Base-by-base conservation (phyloP, 2,113 vertebrate genomes). In the Oostethus manadensis region DNA sequence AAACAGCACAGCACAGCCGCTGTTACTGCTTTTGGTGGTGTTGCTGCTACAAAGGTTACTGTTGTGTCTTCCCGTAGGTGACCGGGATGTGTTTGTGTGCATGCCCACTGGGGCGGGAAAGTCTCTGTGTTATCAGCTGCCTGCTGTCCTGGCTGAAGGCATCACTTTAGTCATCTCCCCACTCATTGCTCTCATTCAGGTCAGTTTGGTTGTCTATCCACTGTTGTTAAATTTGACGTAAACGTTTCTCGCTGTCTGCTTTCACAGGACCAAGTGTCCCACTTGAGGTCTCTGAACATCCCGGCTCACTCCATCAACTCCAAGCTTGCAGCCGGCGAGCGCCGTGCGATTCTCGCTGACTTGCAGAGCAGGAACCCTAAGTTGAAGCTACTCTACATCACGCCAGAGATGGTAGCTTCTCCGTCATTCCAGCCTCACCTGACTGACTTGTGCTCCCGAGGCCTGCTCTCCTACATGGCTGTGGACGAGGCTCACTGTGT, bases 31-130 rank as follows among this genome's bases (percentile, higher is more conserved):
- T 4, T 17, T 21, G 33, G n/a, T 54, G 17, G 8, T 40, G 10
- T 54, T 51, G 16, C 21, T 40, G 17, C 40, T 42, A 21, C 1
- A 21, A 40, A 4, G 10, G 7, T 40, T 40, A 40, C 20, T 18
- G 35, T 10, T 40, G 53, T 4, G 18, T 20, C 18, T 40, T 55
- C 10, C 16, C 63, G 33, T 63, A 99, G 97, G 97, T 4, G 89
- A 93, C 80, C 89, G 84, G 74, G 97, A 99, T 85, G 94, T 95
- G 63, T 99, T 99, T 82, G 92, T 99, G 18, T 98, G 94, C 79
- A 98, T 99, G 96, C 97, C 97, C 55, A 99, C 97, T 20, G 97
- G 97, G 58, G 95, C 97, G 59, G 97, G 97, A 58, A 99, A 99
- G 71, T 99, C 97, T 45, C 83, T 99, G 35, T 99, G 96, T 71